Conservation (phyloP, 2,797 vertebrate genomes). For the Pseudochirops cupreus region DNA sequence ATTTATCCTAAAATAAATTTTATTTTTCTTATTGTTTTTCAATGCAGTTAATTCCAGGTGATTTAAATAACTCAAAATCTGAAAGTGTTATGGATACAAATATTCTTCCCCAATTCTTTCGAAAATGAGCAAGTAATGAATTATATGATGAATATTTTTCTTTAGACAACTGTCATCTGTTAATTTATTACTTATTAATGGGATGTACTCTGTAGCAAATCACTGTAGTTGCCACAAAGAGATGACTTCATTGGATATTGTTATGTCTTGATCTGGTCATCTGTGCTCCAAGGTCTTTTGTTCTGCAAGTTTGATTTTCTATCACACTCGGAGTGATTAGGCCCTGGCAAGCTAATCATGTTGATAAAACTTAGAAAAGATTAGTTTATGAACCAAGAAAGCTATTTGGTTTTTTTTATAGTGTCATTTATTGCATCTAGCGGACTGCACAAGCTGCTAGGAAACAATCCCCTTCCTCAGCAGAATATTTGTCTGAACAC, state of each 20-base stretch:
- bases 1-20: constrained; percentile 62
- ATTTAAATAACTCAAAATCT: constrained; percentile 79
- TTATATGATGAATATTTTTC: constrained; percentile 79
- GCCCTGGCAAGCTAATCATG: constrained; percentile 69
- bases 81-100: constrained; percentile 75
- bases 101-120: constrained; percentile 78
- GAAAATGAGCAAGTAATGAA: constrained; percentile 78
- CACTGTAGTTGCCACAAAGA: constrained; percentile 72
- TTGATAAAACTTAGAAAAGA: constrained; percentile 77
- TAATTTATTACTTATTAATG: constrained; percentile 76
- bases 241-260: constrained; percentile 69
- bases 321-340: constrained; percentile 59
- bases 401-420: constrained; percentile 43
- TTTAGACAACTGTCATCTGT: constrained; percentile 78
- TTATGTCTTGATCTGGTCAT: constrained; percentile 73
- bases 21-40: constrained; percentile 79
- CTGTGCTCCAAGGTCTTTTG: constrained; percentile 69
- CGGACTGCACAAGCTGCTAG: constrained; percentile 47
- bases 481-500: constrained; percentile 57
- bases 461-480: constrained; percentile 48
- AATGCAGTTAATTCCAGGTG: constrained; percentile 79
- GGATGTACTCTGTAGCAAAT: constrained; percentile 74
- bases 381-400: constrained; percentile 61
- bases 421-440: constrained; percentile 64
- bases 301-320: constrained; percentile 65